Evolutionary conservation across 1,140 invertebrate genomes (phyloP).

Genomic region (Varroa destructor): DNA sequence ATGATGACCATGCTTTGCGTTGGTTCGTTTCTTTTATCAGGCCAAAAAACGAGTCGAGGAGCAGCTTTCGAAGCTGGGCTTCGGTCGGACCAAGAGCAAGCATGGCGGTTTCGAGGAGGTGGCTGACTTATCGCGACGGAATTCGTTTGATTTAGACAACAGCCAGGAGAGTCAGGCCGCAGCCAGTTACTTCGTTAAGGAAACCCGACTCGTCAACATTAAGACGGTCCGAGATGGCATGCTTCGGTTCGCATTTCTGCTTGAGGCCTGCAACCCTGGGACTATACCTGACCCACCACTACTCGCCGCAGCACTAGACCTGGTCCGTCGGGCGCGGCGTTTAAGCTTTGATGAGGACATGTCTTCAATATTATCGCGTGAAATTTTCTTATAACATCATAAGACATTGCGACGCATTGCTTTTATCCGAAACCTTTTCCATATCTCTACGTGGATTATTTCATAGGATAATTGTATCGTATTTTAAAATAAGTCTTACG

Average conservation of each 20-base stretch:
- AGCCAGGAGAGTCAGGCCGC: slow-evolving; percentile 48
- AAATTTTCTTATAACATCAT: background rate
- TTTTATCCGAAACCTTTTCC: too few relatives aligned
- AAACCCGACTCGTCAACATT: slow-evolving; percentile 60
- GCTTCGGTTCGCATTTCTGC: slow-evolving; percentile 65
- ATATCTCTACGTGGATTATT: too few relatives aligned
- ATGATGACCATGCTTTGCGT: too few relatives aligned
- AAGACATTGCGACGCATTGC: background rate
- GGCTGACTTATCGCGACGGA: slow-evolving; percentile 63
- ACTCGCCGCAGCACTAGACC: slow-evolving; percentile 80
- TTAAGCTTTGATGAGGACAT: background rate
- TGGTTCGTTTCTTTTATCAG: slow-evolving; percentile 48
- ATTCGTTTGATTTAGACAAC: slow-evolving; percentile 64
- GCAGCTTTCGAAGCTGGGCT: slow-evolving; percentile 49
- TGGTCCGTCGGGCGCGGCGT: slow-evolving; percentile 51
- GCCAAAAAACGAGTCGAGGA: slow-evolving; percentile 71
- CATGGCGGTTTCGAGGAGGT: slow-evolving; percentile 71
- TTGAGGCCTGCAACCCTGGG: slow-evolving; percentile 89
- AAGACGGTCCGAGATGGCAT: slow-evolving; percentile 63
- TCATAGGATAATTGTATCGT: too few relatives aligned
- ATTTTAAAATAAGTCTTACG: too few relatives aligned
- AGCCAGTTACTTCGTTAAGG: slow-evolving; percentile 71
- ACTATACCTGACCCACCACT: slow-evolving; percentile 86
- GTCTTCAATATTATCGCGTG: background rate
- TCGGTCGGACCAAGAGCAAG: slow-evolving; percentile 57